Conservation (phyloP, 2,797 vertebrate species). For the Scolopax bukidnonensis region DNA sequence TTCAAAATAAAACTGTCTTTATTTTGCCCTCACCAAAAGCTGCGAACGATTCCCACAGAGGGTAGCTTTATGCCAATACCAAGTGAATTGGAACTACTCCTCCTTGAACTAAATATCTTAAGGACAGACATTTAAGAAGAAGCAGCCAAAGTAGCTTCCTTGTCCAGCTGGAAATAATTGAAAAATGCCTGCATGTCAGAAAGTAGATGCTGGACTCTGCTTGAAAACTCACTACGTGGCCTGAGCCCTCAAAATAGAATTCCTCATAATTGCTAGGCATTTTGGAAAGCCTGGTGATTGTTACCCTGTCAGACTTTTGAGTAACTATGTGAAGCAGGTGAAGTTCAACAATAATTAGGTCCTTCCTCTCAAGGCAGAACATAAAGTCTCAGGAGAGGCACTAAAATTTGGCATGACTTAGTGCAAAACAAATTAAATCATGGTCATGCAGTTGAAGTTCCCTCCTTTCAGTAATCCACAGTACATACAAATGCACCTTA, state of each 20-base stretch:
- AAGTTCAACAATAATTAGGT: slow-evolving; percentile 20
- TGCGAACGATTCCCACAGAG: neutral
- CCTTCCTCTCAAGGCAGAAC: neutral
- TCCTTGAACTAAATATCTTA: neutral
- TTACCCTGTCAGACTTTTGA: neutral
- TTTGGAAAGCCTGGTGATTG: neutral
- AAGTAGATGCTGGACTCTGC: neutral
- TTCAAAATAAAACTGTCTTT: neutral
- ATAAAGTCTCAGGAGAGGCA: slow-evolving; percentile 20
- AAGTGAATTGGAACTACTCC: neutral
- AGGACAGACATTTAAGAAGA: neutral
- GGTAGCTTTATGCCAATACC: neutral
- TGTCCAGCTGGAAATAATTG: neutral
- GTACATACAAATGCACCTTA: neutral
- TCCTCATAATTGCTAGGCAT: neutral
- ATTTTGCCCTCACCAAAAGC: neutral
- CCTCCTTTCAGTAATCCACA: neutral
- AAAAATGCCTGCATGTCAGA: neutral
- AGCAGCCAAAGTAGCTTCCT: neutral
- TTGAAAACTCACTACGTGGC: neutral
- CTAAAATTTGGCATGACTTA: neutral
- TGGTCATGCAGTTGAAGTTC: neutral
- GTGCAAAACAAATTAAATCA: slow-evolving; percentile 35
- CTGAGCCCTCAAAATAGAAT: neutral
- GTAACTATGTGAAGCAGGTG: slow-evolving; percentile 1